phyloP scores from a whole-genome alignment of 2,888 invertebrate genomes.

The Catonia carolina region DNA sequence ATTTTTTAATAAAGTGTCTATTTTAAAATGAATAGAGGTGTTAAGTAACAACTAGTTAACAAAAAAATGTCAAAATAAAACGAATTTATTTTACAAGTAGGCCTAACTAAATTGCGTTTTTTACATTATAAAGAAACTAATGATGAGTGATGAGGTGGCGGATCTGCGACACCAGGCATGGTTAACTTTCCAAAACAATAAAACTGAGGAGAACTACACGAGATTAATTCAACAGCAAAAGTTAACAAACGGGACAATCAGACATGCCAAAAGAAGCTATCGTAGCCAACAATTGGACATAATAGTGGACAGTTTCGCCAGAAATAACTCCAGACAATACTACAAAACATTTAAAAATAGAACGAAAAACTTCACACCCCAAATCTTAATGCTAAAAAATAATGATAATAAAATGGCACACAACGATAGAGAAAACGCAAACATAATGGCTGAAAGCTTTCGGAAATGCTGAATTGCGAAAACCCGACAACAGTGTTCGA shows the following conservation, averaged over 20 bases:
- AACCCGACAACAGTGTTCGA: background rate
- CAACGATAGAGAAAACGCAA: background rate
- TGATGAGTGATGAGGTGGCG: no score
- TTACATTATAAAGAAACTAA: no score
- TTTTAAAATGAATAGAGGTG: no score
- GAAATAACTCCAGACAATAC: slow-evolving; percentile 1
- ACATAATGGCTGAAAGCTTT: background rate
- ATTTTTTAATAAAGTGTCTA: no score
- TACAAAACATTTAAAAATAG: background rate
- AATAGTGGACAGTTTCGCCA: background rate
- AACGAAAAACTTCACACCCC: background rate
- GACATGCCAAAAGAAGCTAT: background rate
- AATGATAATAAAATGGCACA: background rate
- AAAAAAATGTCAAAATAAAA: no score
- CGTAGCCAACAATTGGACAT: background rate
- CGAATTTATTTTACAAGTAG: no score
- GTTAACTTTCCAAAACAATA: background rate
- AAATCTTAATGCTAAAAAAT: background rate
- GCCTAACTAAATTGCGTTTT: no score
- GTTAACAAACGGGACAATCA: background rate
- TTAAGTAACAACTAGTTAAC: no score
- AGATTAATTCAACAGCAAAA: background rate
- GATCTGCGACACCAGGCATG: background rate
- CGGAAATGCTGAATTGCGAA: background rate
- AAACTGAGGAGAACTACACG: background rate